Evolutionary conservation across 1,140 invertebrate species (phyloP), one percentile per base, ranked within the genome.

Genomic region (Heliconius nattereri): DNA sequence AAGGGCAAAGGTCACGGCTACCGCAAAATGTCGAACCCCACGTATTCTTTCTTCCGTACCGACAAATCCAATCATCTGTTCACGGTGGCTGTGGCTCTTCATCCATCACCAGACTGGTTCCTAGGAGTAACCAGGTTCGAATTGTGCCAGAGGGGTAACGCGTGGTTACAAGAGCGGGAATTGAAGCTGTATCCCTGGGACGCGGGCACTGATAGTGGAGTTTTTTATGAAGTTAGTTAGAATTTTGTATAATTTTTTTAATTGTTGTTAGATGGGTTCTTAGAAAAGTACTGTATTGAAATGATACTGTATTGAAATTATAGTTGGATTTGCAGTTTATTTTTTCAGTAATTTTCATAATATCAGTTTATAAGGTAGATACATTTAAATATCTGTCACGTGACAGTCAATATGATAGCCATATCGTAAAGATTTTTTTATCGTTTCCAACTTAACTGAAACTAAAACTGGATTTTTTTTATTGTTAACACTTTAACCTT

Each of bases 71-170:
- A 92, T 70, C 91, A 94, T 70, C 60, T 94, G 6, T 78, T 93
- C 49, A 89, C 89, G 2, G 88, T 87, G 2, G 89, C 87, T 0
- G 83, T 93, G 1, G 91, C 84, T 0, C 32, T 94, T 5, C 79
- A 87, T 71, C 92, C 92, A 0, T 94, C 92, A 3, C 92, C 92
- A 0, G 92, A 94, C 71, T 94, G 92, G 92, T 94, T 92, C 70
- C 83, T 93, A 0, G 92, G 92, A 16, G 88, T 94, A 0, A 89
- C 86, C 9, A 89, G 90, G 60, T 92, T 92, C 72, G 91, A 94
- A 76, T 75, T 94, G 2, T 94, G 92, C 40, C 88, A 89, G 71
- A 81, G 84, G 75, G 87, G 90, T 52, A 90, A 91, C 37, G 91
- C 89, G 0, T 94, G 92, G 92, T 73, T 93, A 2, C 49, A 78